These are phyloP conservation scores for Drosophila incognita DNA, from an alignment of 2,888 invertebrate genomes.

Conservation along the genomic window DNA sequence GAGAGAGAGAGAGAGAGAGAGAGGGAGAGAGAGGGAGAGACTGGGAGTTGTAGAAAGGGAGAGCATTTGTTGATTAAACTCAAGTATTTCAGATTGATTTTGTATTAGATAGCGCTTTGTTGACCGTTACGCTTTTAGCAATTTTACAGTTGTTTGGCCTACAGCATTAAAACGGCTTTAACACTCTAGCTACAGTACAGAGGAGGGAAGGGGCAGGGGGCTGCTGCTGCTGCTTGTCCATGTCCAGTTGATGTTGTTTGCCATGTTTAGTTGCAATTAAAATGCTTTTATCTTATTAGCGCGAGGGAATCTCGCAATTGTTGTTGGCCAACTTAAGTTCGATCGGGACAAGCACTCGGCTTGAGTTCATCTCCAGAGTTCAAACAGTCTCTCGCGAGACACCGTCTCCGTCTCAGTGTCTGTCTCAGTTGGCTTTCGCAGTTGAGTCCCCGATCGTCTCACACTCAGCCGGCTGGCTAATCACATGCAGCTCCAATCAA, in stretches of 20 bases:
- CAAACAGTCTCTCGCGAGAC: not conserved
- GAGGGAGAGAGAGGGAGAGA: not conserved
- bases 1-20: not conserved
- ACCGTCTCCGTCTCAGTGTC: not conserved
- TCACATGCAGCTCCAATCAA: slow-evolving; percentile 78
- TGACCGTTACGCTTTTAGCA: slow-evolving; percentile 31
- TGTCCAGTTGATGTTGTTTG: slow-evolving; percentile 57
- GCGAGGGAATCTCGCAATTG: slow-evolving; percentile 52
- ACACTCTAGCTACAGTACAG: not conserved
- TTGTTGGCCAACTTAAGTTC: slow-evolving; percentile 11
- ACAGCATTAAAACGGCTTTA: slow-evolving; percentile 35
- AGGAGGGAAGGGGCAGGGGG: not conserved
- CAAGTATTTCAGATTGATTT: slow-evolving; percentile 10
- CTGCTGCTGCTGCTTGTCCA: slow-evolving; percentile 37
- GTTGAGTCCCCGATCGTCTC: slow-evolving; percentile 21
- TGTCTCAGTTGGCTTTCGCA: not conserved
- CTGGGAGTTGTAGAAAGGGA: slow-evolving; percentile 27
- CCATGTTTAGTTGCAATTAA: slow-evolving; percentile 81
- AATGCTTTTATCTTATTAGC: slow-evolving; percentile 79
- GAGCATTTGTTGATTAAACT: slow-evolving; percentile 18
- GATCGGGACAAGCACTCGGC: not conserved
- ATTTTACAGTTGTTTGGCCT: slow-evolving; percentile 76
- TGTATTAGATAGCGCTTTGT: slow-evolving; percentile 17
- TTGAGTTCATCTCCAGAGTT: slow-evolving; percentile 12
- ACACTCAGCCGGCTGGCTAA: slow-evolving; percentile 57